Percentiles rank a stretch among this genome's conserved stretches.
Evolutionary conservation across 2,113 vertebrate species (phyloP).

Genomic region (Malurus melanocephalus): DNA sequence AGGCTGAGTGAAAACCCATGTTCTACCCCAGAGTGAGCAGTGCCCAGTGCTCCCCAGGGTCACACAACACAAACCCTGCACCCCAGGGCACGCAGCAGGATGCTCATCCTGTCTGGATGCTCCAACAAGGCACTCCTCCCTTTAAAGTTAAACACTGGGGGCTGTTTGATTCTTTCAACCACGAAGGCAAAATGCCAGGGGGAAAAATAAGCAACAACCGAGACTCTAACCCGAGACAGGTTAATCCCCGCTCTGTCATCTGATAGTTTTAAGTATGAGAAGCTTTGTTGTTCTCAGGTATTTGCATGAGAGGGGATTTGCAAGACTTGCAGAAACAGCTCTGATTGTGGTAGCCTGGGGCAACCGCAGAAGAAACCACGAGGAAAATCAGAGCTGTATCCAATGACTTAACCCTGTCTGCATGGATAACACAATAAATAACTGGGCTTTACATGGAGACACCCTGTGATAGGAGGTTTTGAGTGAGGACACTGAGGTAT

Average conservation of each 20-base stretch:
- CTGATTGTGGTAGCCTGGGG: neutral
- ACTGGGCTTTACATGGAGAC: neutral
- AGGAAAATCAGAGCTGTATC: neutral
- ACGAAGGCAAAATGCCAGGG: neutral
- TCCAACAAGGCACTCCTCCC: neutral
- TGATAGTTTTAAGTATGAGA: neutral
- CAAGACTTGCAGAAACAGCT: neutral
- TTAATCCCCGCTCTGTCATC: neutral
- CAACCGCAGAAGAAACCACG: neutral
- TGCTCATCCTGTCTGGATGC: neutral
- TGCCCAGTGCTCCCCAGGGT: neutral
- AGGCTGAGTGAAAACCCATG: neutral
- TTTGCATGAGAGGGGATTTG: slow-evolving; percentile 36
- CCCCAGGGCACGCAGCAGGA: neutral
- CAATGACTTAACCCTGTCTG: neutral
- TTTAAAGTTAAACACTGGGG: neutral
- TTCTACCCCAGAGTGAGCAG: neutral
- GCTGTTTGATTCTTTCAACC: neutral
- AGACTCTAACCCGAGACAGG: neutral
- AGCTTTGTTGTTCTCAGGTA: slow-evolving; percentile 16
- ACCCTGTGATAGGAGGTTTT: neutral
- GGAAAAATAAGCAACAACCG: neutral
- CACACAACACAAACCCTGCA: neutral
- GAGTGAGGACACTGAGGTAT: neutral
- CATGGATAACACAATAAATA: neutral